Base-by-base conservation (phyloP, 2,113 vertebrate species). In the Dasyprocta punctata region DNA sequence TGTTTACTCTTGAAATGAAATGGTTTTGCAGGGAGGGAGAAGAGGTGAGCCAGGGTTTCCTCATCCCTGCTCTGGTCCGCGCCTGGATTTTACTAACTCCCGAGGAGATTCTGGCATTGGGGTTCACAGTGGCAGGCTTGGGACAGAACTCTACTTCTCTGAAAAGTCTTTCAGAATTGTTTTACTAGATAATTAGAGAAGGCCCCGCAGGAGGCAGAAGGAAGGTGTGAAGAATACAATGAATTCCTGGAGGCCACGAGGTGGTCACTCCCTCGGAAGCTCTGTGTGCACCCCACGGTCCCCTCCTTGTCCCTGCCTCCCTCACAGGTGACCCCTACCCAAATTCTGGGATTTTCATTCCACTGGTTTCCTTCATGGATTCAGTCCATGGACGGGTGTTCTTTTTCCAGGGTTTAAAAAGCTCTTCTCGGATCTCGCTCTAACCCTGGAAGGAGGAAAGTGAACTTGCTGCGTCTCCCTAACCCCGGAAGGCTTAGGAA, bases 141-240 rank as follows among this genome's bases (percentile, higher is more conserved):
- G 36, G 52, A 49, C 38, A 86, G 41, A 89, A 89, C 86, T 90
- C 26, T 75, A 77, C 49, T 81, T 49, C 56, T 82, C 54, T 26
- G 67, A 56, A 96, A 88, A 75, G 63, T 16, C 16, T 36, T 92
- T 56, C 33, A 91, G 61, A 83, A n/a, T 60, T 33, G 3, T 80
- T 92, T 90, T 94, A 77, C 82, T 91, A 88, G 85, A 19, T 89
- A 86, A 63, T 52, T 94, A 52, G 17, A 47, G 58, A 89, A 88
- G 20, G 75, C 41, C 69, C 16, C 69, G 67, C 11, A 92, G 49
- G 90, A 77, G 56, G 6, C 75, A 41, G 81, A 38, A 86, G 67
- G 69, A 85, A 80, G 36, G 13, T 67, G 22, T 65, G 85, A 87
- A 86, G 58, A 83, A 60, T 38, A 13, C 86, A 82, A n/a, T 52